Conservation (phyloP, 2,888 invertebrate genomes). For the Apamea sordens region DNA sequence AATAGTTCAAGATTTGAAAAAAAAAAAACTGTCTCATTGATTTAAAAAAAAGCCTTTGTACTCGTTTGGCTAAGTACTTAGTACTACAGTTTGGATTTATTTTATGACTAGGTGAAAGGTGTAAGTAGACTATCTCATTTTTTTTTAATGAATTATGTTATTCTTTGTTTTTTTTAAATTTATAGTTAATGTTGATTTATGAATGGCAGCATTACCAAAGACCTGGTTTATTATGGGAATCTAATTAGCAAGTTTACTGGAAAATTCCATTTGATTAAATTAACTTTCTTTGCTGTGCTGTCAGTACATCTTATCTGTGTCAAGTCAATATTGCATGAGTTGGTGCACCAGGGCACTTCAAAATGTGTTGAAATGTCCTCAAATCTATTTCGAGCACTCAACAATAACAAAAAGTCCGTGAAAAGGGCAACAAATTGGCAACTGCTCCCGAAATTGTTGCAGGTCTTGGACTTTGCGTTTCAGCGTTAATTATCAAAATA, state of each 20-base stretch:
- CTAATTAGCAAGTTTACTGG: conserved; percentile 23
- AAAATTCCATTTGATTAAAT: conserved; percentile 51
- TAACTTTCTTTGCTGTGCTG: conserved; percentile 47
- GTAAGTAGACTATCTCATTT: background rate
- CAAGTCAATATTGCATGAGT: conserved; percentile 54
- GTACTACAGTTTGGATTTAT: background rate
- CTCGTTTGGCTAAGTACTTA: background rate
- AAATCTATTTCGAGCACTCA: conserved; percentile 61
- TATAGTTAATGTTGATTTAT: background rate
- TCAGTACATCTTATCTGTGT: conserved; percentile 52
- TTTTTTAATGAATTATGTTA: background rate
- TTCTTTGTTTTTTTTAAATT: background rate
- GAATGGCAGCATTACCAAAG: background rate
- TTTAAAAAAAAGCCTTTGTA: background rate
- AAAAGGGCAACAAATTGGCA: conserved; percentile 73
- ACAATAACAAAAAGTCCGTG: conserved; percentile 64
- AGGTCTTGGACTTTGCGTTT: conserved; percentile 71
- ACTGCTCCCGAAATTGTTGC: conserved; percentile 51
- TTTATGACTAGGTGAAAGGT: conserved; percentile 35
- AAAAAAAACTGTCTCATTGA: background rate
- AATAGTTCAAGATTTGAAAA: background rate
- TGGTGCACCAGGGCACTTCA: conserved; percentile 28
- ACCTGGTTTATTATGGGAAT: background rate
- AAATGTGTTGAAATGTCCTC: conserved; percentile 44
- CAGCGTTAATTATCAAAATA: conserved; percentile 46